Conservation (phyloP, 2,797 vertebrate genomes). For the Uromys caudimaculatus region DNA sequence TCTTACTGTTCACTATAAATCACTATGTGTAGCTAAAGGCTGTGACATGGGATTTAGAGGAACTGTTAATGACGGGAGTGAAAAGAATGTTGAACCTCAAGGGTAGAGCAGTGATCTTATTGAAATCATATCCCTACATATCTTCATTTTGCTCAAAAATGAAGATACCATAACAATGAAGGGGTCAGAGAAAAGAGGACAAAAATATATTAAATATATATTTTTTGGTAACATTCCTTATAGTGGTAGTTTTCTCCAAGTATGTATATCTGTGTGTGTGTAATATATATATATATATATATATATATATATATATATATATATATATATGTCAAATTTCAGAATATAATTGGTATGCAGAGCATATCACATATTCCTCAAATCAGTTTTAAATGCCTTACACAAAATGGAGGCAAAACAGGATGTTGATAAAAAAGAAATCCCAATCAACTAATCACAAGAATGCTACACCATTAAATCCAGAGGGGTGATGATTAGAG, state of each 20-base stretch:
- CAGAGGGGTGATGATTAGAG: neutral
- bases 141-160: neutral
- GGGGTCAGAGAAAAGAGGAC: neutral
- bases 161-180: neutral
- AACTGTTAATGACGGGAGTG: constrained; percentile 11
- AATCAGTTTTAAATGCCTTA: neutral
- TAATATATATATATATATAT: neutral
- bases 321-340: neutral
- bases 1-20: neutral
- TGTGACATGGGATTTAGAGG: neutral
- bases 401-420: neutral
- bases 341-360: neutral
- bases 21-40: neutral
- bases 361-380: neutral
- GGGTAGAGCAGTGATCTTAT: neutral
- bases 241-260: neutral
- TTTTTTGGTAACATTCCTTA: constrained; percentile 5
- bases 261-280: neutral
- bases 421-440: neutral
- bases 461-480: neutral
- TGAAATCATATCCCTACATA: neutral
- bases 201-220: neutral
- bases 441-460: neutral
- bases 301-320: neutral
- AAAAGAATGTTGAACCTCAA: neutral